Evolutionary conservation across 37 sponge, comb jelly and placozoan species (phyloP).

Genomic region (Spongilla lacustris): DNA sequence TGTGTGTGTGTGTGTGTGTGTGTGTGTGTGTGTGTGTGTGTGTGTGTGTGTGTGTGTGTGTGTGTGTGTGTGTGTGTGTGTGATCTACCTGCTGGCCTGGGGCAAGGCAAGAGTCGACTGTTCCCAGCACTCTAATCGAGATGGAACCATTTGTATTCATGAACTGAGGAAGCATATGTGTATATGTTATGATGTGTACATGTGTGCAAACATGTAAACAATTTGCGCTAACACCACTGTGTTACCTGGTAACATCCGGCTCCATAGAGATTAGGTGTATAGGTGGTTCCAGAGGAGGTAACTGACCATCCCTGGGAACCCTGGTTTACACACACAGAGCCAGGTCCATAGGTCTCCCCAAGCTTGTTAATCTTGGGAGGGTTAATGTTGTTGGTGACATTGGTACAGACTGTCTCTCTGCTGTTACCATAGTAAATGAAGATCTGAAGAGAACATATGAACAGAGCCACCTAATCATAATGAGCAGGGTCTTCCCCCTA

Average conservation of each 20-base stretch:
- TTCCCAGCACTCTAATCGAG: too few species aligned
- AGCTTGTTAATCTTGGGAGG: neutral
- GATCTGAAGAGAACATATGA: neutral
- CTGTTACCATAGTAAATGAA: neutral
- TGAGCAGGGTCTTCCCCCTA: too few species aligned
- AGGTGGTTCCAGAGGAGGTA: neutral
- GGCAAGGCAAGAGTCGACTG: too few species aligned
- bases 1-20: too few species aligned
- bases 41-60: too few species aligned
- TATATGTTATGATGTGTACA: neutral
- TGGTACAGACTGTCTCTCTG: constrained; percentile 16
- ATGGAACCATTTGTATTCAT: too few species aligned
- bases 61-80: too few species aligned
- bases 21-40: too few species aligned
- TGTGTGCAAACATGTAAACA: neutral
- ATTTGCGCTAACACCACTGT: neutral
- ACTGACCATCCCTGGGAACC: constrained; percentile 22
- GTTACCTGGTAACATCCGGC: constrained; percentile 71
- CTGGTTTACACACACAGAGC: constrained; percentile 55
- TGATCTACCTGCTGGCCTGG: too few species aligned
- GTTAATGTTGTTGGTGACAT: neutral
- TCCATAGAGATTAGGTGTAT: constrained; percentile 12
- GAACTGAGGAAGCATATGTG: neutral
- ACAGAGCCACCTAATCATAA: too few species aligned
- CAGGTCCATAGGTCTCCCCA: constrained; percentile 49